Base-by-base conservation (phyloP, 1,140 invertebrate genomes). In the Procambarus clarkii region DNA sequence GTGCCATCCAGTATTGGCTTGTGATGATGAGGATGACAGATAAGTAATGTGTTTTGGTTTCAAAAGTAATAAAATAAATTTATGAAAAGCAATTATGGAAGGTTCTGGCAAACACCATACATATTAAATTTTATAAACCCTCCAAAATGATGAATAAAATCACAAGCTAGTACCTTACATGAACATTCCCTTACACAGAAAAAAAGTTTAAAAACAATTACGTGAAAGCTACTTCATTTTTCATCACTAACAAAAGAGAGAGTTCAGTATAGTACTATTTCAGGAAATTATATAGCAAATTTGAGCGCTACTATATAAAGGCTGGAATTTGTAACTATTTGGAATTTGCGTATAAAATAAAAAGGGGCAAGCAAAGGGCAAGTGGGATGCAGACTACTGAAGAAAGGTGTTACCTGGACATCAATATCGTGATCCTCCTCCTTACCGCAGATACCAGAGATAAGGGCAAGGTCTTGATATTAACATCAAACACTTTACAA, bases 391-490 rank as follows among this genome's bases (percentile, higher is more conserved):
- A 74, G 34, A 74, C 21, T 74, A 74, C 2, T 24, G 69, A 24
- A 7, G n/a, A 74, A 74, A 74, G 1, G 2, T 74, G 24, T 74
- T 74, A 50, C 82, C 82, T 69, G n/a, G 9, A 9, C 44, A 5
- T 74, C 69, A 74, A 24, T 24, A 74, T 74, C 46, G 69, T 69
- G 9, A 48, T 79, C 80, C 80, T 74, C 84, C 84, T 86, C 84
- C 84, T 74, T 34, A 60, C 15, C 84, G 18, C 64, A 60, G 45
- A 50, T 69, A 46, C 24, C 46, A 46, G 44, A 79, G 77, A 79
- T 48, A 50, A 79, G 77, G 77, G 44, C 13, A 48, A 79, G 48
- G 69, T 24, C 69, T 74, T 74, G 0, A 74, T 34, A 74, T 74
- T 74, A 74, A 74, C 69, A 74, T 74, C 18, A 74, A 74, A 74